A percentile compares a stretch with the other conserved stretches of the same genome.
phyloP scores from a whole-genome alignment of 2,797 vertebrate genomes.

The Micromesistius poutassou region DNA sequence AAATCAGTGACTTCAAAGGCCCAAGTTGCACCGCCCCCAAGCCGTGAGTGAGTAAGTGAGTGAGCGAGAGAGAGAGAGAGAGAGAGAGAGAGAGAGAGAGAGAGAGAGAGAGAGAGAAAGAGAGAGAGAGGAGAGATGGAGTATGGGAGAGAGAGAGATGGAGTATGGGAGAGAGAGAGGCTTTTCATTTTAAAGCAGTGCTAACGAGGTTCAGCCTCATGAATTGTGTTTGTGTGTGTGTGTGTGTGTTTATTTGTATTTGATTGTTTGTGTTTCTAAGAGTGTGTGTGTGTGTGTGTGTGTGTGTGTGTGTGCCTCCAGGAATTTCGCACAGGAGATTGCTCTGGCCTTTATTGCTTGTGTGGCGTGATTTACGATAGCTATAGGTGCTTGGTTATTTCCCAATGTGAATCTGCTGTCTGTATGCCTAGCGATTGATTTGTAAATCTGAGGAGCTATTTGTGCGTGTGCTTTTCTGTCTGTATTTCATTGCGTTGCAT shows the following conservation, averaged over 20 bases:
- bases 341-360: not conserved
- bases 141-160: too few species aligned
- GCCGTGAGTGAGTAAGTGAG: constrained; percentile 45
- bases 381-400: too few species aligned
- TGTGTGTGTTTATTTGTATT: constrained; percentile 14
- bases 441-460: not conserved
- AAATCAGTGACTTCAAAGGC: constrained; percentile 55
- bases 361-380: too few species aligned
- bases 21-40: constrained; percentile 25
- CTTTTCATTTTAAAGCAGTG: constrained; percentile 59
- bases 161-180: too few species aligned
- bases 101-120: too few species aligned
- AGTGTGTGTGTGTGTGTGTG: not conserved
- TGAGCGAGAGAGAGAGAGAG: constrained; percentile 36
- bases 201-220: constrained; percentile 60
- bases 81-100: too few species aligned
- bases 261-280: not conserved
- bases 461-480: constrained; percentile 8
- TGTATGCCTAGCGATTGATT: too few species aligned
- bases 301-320: constrained; percentile 1
- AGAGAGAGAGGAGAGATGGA: too few species aligned
- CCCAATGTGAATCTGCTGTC: too few species aligned
- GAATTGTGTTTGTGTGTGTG: constrained; percentile 13
- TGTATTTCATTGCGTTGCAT: constrained; percentile 2
- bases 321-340: not conserved